Conservation (phyloP, 2,797 vertebrate species). For the Jordanella pulchra region DNA sequence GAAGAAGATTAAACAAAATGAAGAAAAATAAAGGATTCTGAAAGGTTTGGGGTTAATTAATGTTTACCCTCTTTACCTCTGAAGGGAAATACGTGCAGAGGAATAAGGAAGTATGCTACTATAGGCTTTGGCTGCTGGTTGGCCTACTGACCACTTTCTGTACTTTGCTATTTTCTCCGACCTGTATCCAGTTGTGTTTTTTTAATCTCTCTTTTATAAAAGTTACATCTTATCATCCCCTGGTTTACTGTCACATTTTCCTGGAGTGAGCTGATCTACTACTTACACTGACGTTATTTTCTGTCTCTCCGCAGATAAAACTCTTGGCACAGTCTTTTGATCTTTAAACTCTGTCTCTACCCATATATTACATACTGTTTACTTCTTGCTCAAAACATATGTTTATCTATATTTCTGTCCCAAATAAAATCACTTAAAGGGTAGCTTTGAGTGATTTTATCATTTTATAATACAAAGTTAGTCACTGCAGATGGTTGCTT, state of each 20-base stretch:
- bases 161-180: not conserved
- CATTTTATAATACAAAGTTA: not conserved
- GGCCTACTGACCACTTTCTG: not conserved
- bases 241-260: not conserved
- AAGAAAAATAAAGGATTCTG: not conserved
- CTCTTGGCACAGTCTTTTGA: not conserved
- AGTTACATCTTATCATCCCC: not conserved
- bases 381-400: not conserved
- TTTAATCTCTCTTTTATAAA: not conserved
- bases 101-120: not conserved
- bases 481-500: not conserved
- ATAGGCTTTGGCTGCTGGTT: not conserved
- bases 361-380: not conserved
- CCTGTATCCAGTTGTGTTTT: not conserved
- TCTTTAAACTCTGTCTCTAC: not conserved
- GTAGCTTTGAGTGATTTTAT: not conserved
- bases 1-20: not conserved
- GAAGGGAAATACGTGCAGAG: not conserved
- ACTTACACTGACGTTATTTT: not conserved
- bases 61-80: not conserved
- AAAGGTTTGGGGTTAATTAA: too few species aligned
- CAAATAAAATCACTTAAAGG: not conserved
- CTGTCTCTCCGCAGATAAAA: not conserved
- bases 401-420: not conserved
- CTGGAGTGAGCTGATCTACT: not conserved